phyloP scores from a whole-genome alignment of 2,888 invertebrate species.

The Lithophane ornitopus region DNA sequence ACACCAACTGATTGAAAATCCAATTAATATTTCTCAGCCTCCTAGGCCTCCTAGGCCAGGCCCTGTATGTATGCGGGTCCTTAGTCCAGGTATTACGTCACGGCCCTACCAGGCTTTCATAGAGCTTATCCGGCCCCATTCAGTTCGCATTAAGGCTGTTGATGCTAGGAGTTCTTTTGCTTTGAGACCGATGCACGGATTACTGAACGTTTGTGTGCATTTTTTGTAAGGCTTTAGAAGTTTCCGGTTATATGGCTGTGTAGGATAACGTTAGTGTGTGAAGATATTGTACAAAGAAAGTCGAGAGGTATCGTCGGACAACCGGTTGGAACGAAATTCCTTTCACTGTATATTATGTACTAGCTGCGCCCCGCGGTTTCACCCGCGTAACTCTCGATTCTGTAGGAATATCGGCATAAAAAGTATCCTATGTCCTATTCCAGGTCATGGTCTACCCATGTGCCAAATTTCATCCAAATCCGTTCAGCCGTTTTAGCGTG shows the following conservation, averaged over 20 bases:
- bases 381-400: no score
- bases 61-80: not conserved
- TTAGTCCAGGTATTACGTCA: conserved; percentile 36
- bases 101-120: conserved; percentile 17
- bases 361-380: no score
- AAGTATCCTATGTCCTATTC: no score
- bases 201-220: conserved; percentile 40
- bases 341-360: no score
- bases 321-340: no score
- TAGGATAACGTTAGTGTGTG: not conserved
- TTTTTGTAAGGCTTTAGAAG: conserved; percentile 35
- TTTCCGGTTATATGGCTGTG: not conserved
- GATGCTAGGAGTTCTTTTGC: conserved; percentile 46
- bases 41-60: no score
- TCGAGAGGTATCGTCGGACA: no score
- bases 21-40: conserved; percentile 41
- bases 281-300: not conserved
- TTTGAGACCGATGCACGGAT: conserved; percentile 47
- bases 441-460: no score
- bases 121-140: conserved; percentile 51
- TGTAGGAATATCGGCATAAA: no score
- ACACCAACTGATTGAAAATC: conserved; percentile 1
- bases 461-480: no score
- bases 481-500: no score
- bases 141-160: conserved; percentile 53